Percentiles rank a stretch among this genome's conserved stretches.
phyloP scores from a whole-genome alignment of 2,888 invertebrate genomes.

The Drosophila maculinotata region DNA sequence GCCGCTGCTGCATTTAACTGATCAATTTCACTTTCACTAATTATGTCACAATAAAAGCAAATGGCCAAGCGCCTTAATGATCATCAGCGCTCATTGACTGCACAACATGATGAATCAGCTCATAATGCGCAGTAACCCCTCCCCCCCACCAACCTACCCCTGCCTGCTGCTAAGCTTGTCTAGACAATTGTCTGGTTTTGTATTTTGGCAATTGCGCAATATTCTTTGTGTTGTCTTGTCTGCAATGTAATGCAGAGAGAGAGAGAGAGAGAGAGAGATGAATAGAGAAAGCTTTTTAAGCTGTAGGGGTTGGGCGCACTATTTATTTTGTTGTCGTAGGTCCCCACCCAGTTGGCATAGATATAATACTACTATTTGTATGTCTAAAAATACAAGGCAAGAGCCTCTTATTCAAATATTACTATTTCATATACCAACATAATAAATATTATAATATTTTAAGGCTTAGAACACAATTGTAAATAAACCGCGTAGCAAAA shows the following conservation, averaged over 20 bases:
- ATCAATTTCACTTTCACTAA: conserved; percentile 81
- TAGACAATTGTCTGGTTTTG: conserved; percentile 41
- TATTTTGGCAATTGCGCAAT: conserved; percentile 65
- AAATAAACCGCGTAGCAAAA: too few relatives aligned
- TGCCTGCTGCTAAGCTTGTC: conserved; percentile 28
- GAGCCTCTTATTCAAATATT: too few relatives aligned
- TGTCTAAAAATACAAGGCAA: too few relatives aligned
- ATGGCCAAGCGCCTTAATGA: conserved; percentile 36
- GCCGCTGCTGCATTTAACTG: conserved; percentile 34
- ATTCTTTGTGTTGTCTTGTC: conserved; percentile 50
- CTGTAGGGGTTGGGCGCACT: conserved; percentile 58
- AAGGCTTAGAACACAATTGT: too few relatives aligned
- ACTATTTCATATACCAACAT: too few relatives aligned
- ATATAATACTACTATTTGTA: neutral
- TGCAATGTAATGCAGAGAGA: neutral
- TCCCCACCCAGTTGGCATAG: conserved; percentile 12
- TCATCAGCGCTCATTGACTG: conserved; percentile 28
- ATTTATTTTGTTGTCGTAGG: conserved; percentile 71
- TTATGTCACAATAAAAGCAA: conserved; percentile 78
- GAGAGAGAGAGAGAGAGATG: conserved; percentile 4
- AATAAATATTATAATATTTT: too few relatives aligned
- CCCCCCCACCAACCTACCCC: too few relatives aligned
- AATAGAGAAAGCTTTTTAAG: conserved; percentile 19
- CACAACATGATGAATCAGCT: conserved; percentile 23
- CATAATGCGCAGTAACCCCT: neutral